Evolutionary conservation across 2,113 vertebrate genomes (phyloP).

Genomic region (Spea multiplicata): DNA sequence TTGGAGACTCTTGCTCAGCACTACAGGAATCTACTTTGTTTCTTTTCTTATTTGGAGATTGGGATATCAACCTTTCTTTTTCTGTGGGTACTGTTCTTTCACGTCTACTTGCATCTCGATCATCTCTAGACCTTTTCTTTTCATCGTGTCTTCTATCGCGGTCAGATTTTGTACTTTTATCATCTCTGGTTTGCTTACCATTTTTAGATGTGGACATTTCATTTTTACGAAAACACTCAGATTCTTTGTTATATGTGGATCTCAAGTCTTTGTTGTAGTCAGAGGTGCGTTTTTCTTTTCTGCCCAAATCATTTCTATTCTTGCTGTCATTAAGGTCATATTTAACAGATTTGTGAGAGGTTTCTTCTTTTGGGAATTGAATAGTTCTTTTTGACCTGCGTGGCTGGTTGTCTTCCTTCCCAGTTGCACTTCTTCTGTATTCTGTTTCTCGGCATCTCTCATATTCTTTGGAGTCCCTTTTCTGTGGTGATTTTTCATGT

Average conservation of each 20-base stretch:
- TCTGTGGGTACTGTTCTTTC: slow-evolving; percentile 49
- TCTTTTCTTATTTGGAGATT: slow-evolving; percentile 49
- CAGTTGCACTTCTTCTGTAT: slow-evolving; percentile 52
- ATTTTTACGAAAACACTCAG: background rate
- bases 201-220: background rate
- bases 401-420: slow-evolving; percentile 60
- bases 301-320: slow-evolving; percentile 59
- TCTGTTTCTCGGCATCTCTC: slow-evolving; percentile 62
- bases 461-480: slow-evolving; percentile 62
- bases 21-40: slow-evolving; percentile 49
- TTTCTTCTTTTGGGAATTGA: slow-evolving; percentile 59
- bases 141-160: slow-evolving; percentile 68
- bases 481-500: slow-evolving; percentile 61
- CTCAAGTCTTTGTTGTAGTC: slow-evolving; percentile 6
- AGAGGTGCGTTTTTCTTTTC: slow-evolving; percentile 54
- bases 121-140: slow-evolving; percentile 68
- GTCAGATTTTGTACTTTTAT: slow-evolving; percentile 57
- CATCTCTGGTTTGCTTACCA: slow-evolving; percentile 57
- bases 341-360: slow-evolving; percentile 58
- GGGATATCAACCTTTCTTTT: slow-evolving; percentile 55
- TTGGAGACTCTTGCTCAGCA: slow-evolving; percentile 42
- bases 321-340: slow-evolving; percentile 56
- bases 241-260: slow-evolving; percentile 12
- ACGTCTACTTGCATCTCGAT: slow-evolving; percentile 59
- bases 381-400: slow-evolving; percentile 60